Evolutionary conservation across 2,888 invertebrate genomes (phyloP), one percentile per base, ranked within the genome.

Genomic region (Platypus cylindrus): DNA sequence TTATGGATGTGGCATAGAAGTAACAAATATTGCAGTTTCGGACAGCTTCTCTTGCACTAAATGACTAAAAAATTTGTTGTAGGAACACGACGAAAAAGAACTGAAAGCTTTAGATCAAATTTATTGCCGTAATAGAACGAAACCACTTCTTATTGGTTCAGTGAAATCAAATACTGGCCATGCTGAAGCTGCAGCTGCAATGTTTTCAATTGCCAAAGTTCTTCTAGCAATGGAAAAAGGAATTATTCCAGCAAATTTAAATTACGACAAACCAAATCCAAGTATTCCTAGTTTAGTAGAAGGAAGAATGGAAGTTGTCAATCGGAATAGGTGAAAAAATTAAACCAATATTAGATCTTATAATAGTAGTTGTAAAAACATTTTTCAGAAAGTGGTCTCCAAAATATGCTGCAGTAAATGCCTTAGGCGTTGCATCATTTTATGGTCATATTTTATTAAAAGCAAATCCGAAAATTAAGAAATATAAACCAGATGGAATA

Each of bases 141-240:
- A 62, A 11, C 91, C 95, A 4, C 68, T 98, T 30, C 62, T 91
- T 32, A 74, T 98, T 47, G 97, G 97, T 5, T 91, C 94, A 0
- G 85, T 94, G 0, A 98, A 98, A 62, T 86, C 93, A 2, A 95
- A 95, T 64, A 89, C 95, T 80, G 97, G 97, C 1, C 97, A 98
- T 59, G 79, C 91, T 8, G 97, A 98, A 64, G 87, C 94, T 2
- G 79, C 82, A 1, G 79, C 85, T 20, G 87, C 87, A 13, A 67
- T 94, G 17, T 84, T 90, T 54, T 79, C 89, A 4, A 67, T 95
- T 41, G 86, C 85, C 9, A 95, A 95, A 63, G 73, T 89, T 28
- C 58, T 97, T 17, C 73, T 97, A 41, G 84, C 94, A 12, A 89
- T 97, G 84, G 91, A 97, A 64, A 65, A 72, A 36, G 84, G 85